Evolutionary conservation across 2,888 invertebrate genomes (phyloP).

Genomic region (Tetragonisca angustula): DNA sequence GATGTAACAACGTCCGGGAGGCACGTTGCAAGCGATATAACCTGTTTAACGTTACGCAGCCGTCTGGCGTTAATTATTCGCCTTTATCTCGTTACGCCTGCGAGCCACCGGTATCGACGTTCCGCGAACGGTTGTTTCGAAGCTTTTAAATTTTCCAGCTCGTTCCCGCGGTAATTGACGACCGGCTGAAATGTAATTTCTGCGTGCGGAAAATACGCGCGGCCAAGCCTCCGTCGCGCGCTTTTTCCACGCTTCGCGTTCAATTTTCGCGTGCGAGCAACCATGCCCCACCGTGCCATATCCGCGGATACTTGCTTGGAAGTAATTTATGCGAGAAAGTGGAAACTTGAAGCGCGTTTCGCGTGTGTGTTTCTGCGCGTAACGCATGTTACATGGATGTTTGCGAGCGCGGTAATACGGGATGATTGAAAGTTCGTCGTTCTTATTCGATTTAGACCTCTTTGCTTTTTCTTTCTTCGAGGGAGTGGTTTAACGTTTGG

Average conservation of each 20-base stretch:
- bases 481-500: background rate
- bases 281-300: background rate
- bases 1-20: conserved; percentile 22
- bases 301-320: conserved; percentile 25
- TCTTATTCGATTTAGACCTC: background rate
- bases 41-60: conserved; percentile 23
- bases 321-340: conserved; percentile 21
- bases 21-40: conserved; percentile 34
- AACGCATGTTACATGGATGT: conserved; percentile 8
- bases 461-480: background rate
- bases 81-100: conserved; percentile 44
- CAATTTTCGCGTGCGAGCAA: conserved; percentile 19
- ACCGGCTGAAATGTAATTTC: conserved; percentile 39
- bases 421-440: background rate
- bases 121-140: conserved; percentile 4
- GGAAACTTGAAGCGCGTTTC: background rate
- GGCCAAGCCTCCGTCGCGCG: background rate
- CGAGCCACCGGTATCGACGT: background rate
- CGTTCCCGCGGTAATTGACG: conserved; percentile 47
- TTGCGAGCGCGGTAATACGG: background rate
- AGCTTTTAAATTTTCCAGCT: conserved; percentile 32
- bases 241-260: conserved; percentile 26
- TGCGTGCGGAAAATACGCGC: conserved; percentile 20
- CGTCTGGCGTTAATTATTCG: conserved; percentile 46
- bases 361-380: background rate